phyloP scores from a whole-genome alignment of 2,888 invertebrate species.

The Gerosis bhagava region DNA sequence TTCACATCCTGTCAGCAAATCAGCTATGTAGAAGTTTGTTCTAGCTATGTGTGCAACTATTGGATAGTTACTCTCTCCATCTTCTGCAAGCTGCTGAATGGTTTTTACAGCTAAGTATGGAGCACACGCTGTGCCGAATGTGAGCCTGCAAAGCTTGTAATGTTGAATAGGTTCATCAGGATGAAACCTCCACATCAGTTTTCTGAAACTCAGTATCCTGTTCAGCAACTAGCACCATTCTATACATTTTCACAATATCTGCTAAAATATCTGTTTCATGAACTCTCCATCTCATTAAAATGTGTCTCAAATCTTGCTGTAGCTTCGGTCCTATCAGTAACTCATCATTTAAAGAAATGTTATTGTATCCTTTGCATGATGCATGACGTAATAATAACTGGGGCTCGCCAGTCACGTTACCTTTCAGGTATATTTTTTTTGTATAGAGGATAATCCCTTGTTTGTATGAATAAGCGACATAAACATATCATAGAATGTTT shows the following conservation, averaged over 20 bases:
- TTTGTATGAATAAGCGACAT: too few species aligned
- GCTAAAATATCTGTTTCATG: constrained; percentile 27
- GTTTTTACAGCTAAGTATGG: constrained; percentile 32
- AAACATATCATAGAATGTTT: too few species aligned
- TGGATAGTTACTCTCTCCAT: constrained; percentile 27
- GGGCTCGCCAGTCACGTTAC: too few species aligned
- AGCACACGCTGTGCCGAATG: constrained; percentile 34
- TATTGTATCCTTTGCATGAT: constrained; percentile 23
- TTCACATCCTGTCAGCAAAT: constrained; percentile 24
- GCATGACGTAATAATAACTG: too few species aligned
- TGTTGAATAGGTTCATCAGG: constrained; percentile 17
- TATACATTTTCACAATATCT: constrained; percentile 31
- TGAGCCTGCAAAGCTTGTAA: constrained; percentile 29
- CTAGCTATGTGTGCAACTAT: constrained; percentile 21
- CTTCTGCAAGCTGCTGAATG: constrained; percentile 27
- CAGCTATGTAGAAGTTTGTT: constrained; percentile 11
- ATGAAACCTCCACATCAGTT: constrained; percentile 30
- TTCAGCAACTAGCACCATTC: constrained; percentile 20
- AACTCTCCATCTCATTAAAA: constrained; percentile 26
- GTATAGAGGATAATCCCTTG: too few species aligned
- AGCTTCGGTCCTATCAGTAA: constrained; percentile 29
- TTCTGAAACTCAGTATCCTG: constrained; percentile 27
- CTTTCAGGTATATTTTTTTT: too few species aligned
- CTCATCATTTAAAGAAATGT: constrained; percentile 28
- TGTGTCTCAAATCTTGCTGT: constrained; percentile 30